Percentiles rank a stretch among this genome's conserved stretches.
Conservation (phyloP, 2,113 vertebrate genomes). For the Theropithecus gelada region DNA sequence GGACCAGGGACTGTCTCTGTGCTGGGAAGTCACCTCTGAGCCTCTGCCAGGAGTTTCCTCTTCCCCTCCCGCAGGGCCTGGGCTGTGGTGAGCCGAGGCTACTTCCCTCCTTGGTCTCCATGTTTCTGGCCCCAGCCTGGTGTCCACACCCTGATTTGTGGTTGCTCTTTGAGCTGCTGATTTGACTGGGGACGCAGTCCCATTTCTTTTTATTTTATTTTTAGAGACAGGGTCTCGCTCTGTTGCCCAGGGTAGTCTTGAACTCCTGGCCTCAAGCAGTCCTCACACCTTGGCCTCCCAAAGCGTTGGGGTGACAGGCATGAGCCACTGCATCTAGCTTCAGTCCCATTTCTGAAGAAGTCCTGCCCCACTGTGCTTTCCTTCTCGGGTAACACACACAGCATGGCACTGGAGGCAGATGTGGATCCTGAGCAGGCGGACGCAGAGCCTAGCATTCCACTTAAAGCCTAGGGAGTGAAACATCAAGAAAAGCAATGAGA, state of each 20-base stretch:
- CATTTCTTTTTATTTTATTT: too few relatives aligned
- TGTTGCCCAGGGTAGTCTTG: too few relatives aligned
- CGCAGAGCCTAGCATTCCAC: not conserved
- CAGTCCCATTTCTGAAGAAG: not conserved
- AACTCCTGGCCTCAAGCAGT: too few relatives aligned
- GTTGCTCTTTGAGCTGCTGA: not conserved
- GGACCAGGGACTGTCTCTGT: not conserved
- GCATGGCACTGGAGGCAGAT: not conserved
- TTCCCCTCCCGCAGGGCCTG: fast-evolving
- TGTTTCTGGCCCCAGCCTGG: not conserved
- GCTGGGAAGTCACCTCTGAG: too few relatives aligned
- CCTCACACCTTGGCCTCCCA: too few relatives aligned
- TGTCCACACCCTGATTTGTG: not conserved
- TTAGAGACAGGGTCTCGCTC: too few relatives aligned
- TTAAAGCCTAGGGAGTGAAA: not conserved
- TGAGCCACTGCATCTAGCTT: not conserved
- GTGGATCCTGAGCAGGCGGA: not conserved
- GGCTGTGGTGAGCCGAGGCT: not conserved
- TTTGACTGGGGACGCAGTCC: not conserved
- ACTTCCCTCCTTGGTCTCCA: fast-evolving
- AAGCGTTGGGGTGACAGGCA: too few relatives aligned
- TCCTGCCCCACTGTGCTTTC: not conserved
- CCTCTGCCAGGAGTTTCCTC: not conserved
- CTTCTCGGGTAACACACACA: too few relatives aligned
- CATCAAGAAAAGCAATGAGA: not conserved